phyloP scores from a whole-genome alignment of 2,888 invertebrate genomes.

The Caenorhabditis virilis region DNA sequence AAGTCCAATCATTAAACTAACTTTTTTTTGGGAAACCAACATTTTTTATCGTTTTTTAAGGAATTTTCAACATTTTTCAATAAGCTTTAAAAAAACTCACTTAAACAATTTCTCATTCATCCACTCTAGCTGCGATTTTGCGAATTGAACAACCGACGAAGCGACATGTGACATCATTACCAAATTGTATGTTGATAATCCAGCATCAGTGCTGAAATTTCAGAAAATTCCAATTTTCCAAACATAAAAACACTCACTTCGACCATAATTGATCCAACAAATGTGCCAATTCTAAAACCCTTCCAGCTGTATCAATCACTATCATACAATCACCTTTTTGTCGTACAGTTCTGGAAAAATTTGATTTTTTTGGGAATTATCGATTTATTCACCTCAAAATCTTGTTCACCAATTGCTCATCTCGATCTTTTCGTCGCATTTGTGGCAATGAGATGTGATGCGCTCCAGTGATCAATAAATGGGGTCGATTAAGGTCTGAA shows the following conservation, averaged over 20 bases:
- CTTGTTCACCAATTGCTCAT: slow-evolving; percentile 92
- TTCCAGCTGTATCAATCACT: slow-evolving; percentile 89
- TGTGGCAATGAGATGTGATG: slow-evolving; percentile 91
- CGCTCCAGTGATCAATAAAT: slow-evolving; percentile 90
- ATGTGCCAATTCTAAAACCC: slow-evolving; percentile 92
- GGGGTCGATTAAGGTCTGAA: slow-evolving; percentile 84
- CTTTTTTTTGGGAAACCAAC: too few species aligned
- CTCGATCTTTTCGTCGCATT: slow-evolving; percentile 80
- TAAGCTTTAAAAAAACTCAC: slow-evolving; percentile 19
- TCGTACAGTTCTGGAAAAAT: slow-evolving; percentile 76
- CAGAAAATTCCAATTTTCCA: not conserved
- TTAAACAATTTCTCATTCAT: slow-evolving; percentile 98
- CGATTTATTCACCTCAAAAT: slow-evolving; percentile 27
- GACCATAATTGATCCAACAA: slow-evolving; percentile 76
- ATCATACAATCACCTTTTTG: slow-evolving; percentile 93
- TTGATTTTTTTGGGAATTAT: not conserved
- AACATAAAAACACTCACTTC: slow-evolving; percentile 36
- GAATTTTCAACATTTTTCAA: too few species aligned
- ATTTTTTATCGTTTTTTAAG: too few species aligned
- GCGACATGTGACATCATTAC: slow-evolving; percentile 93
- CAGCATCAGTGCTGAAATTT: slow-evolving; percentile 82
- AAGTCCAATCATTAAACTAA: too few species aligned
- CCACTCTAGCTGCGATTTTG: slow-evolving; percentile 90
- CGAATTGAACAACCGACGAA: slow-evolving; percentile 97
- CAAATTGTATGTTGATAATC: slow-evolving; percentile 88